Base-by-base conservation (phyloP, 2,797 vertebrate genomes). In the Octomys mimax region DNA sequence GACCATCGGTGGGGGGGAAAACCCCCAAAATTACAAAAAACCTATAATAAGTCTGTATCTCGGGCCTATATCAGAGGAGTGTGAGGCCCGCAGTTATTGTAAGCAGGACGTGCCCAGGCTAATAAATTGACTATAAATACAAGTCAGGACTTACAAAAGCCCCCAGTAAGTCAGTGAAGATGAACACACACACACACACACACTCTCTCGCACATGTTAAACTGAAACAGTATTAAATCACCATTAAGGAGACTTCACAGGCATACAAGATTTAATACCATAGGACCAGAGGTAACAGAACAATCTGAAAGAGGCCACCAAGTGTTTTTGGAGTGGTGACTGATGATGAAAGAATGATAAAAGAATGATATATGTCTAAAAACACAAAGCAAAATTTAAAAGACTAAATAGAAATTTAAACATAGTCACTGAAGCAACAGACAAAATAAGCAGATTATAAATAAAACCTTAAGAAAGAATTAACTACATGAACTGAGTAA, bases 1-100 rank as follows among this genome's bases (percentile, higher is more conserved):
- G 64, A 91, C 66, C 66, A 89, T 54, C 91, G 91, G 85, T 54
- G 42, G 46, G 61, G 82, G 46, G 94, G 79, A 96, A 64, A 95
- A 42, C 42, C 42, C 42, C 3, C 3, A 42, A 94, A 82, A 91
- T 16, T 18, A n/a, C 31, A 21, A 21, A 59, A 96, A 83, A 62
- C 22, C 81, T 77, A 33, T 75, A 88, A 94, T 87, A 91, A 80
- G 92, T 54, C 86, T 78, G 75, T 21, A 92, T 21, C 71, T 57
- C 77, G 95, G 57, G 91, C 39, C 78, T 90, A 14, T 36, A 77
- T 66, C 54, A 52, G 89, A 92, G 54, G 18, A 54, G 6, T 75
- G 36, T n/a, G 36, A 91, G 77, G 59, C 49, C 61, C 68, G 84
- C 13, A 73, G 68, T 91, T 62, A 89, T 0, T 36, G 19, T 39